Percentiles rank a stretch among this genome's conserved stretches.
These are phyloP conservation scores for Apamea crenata DNA, from an alignment of 2,888 invertebrate genomes.

Conservation along the genomic window DNA sequence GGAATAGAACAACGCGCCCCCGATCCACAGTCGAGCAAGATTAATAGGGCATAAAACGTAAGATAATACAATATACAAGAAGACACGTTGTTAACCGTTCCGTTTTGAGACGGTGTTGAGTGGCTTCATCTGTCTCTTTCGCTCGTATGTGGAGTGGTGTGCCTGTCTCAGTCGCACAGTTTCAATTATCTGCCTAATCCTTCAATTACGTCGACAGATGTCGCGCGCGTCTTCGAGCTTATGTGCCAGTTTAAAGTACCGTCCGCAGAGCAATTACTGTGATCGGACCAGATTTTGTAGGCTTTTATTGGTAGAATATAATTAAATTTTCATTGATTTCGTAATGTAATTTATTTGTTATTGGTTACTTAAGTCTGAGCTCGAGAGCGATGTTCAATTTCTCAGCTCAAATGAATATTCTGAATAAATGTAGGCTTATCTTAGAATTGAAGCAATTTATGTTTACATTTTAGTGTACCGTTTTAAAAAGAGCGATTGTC, in stretches of 20 bases:
- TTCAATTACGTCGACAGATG: conserved; percentile 92
- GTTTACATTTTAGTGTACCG: conserved; percentile 35
- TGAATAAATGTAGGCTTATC: conserved; percentile 60
- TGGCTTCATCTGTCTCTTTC: conserved; percentile 79
- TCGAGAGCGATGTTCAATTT: conserved; percentile 61
- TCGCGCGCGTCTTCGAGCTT: conserved; percentile 90
- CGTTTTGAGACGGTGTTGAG: conserved; percentile 82
- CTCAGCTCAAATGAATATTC: conserved; percentile 60
- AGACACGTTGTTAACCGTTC: conserved; percentile 92
- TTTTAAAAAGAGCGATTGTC: conserved; percentile 10
- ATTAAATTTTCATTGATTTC: conserved; percentile 76
- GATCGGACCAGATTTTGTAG: conserved; percentile 80
- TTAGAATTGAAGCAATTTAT: conserved; percentile 49
- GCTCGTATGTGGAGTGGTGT: conserved; percentile 69
- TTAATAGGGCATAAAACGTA: conserved; percentile 90
- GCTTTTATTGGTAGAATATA: conserved; percentile 75
- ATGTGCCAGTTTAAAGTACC: conserved; percentile 89
- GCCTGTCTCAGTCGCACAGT: conserved; percentile 83
- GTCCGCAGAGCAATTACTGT: conserved; percentile 87
- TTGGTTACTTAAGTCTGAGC: conserved; percentile 56
- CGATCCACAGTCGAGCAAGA: conserved; percentile 84
- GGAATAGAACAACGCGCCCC: conserved; percentile 69
- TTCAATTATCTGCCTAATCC: conserved; percentile 93
- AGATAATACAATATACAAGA: conserved; percentile 92
- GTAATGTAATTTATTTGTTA: conserved; percentile 68